Percentiles rank a stretch among this genome's conserved stretches.
These are phyloP conservation scores for Branchinecta lynchi DNA, from an alignment of 1,140 invertebrate species.

Conservation along the genomic window DNA sequence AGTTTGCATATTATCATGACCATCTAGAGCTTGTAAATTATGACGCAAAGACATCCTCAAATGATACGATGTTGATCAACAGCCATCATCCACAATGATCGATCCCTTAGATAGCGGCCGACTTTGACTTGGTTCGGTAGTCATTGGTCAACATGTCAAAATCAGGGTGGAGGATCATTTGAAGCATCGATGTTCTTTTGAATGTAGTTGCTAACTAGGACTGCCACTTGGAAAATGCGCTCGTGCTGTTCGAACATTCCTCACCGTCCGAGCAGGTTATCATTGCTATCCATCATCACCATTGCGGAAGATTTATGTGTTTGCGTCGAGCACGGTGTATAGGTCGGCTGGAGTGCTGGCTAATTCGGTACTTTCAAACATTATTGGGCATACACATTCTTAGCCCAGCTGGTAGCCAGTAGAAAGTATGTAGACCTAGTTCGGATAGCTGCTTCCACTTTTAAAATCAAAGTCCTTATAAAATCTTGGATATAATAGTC, in stretches of 20 bases:
- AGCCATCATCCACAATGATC: too few species aligned
- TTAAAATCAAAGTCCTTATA: too few species aligned
- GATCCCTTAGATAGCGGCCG: too few species aligned
- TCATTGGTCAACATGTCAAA: not conserved
- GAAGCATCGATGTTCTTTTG: not conserved
- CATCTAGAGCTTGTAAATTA: too few species aligned
- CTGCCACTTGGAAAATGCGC: not conserved
- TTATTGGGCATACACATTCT: not conserved
- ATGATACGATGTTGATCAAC: too few species aligned
- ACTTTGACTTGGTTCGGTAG: not conserved
- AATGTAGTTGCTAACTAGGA: not conserved
- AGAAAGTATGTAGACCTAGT: too few species aligned
- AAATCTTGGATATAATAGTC: too few species aligned
- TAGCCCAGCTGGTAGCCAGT: not conserved
- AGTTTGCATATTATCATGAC: too few species aligned
- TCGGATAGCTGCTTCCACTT: too few species aligned
- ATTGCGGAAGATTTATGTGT: constrained; percentile 7
- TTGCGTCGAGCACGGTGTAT: not conserved
- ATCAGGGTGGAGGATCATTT: not conserved
- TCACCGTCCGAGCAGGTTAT: not conserved
- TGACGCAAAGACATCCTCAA: too few species aligned
- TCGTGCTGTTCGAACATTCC: not conserved
- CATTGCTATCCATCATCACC: not conserved
- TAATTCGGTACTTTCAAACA: not conserved
- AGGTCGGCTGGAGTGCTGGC: not conserved